These are phyloP conservation scores for Drosophila differens DNA, from an alignment of 2,888 invertebrate genomes.

Conservation along the genomic window DNA sequence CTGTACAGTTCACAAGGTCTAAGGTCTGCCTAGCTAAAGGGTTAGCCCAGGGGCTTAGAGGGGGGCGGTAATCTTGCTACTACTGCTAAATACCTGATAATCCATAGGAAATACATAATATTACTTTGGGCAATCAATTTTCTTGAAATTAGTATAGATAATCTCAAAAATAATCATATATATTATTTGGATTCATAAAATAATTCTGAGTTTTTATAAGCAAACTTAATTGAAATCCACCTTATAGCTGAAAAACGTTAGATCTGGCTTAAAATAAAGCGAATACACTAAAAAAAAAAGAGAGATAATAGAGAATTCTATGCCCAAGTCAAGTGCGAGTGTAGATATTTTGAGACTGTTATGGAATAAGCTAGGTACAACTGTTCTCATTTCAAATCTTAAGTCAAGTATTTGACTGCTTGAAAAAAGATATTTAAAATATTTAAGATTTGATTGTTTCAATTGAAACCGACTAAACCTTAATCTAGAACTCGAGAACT, in stretches of 20 bases:
- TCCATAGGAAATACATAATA: not conserved
- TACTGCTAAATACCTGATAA: not conserved
- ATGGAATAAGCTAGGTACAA: not conserved
- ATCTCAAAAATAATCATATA: not conserved
- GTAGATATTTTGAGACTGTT: not conserved
- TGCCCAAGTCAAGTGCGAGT: not conserved
- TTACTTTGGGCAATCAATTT: not conserved
- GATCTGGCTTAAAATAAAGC: not conserved
- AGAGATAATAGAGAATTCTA: not conserved
- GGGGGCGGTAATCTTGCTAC: slow-evolving; percentile 2
- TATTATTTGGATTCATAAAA: not conserved
- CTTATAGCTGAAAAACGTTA: not conserved
- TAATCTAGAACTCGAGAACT: not conserved
- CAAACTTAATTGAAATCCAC: not conserved
- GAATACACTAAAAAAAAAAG: not conserved
- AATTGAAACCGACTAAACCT: no score
- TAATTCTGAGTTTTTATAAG: not conserved
- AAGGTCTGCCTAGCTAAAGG: slow-evolving; percentile 5
- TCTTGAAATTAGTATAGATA: not conserved
- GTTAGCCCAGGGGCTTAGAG: not conserved
- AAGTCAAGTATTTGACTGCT: not conserved
- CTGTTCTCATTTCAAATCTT: not conserved
- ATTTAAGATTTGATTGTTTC: not conserved
- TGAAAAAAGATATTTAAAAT: not conserved
- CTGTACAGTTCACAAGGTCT: slow-evolving; percentile 31